Conservation (phyloP, 2,797 vertebrate species). For the Betta splendens region DNA sequence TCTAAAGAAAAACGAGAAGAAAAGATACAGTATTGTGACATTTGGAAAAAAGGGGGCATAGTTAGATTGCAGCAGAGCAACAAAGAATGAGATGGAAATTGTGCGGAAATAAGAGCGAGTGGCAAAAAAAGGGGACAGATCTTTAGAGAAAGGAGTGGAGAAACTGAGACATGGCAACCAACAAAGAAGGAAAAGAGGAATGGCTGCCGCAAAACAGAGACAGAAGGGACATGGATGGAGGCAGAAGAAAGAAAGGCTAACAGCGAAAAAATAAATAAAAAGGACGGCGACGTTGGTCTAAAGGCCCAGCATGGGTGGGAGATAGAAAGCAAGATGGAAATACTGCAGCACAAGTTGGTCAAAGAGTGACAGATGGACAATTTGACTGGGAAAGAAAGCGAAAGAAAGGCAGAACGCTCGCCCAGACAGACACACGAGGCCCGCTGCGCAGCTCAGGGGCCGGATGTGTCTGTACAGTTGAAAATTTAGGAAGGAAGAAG, state of each 20-base stretch:
- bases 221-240: constrained; percentile 60
- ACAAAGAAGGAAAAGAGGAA: constrained; percentile 73
- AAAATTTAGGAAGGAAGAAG: constrained; percentile 78
- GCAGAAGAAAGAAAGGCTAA: constrained; percentile 62
- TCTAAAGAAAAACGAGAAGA: constrained; percentile 68
- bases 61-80: constrained; percentile 62
- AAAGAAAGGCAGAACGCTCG: constrained; percentile 51
- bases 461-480: constrained; percentile 73
- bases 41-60: constrained; percentile 64
- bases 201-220: constrained; percentile 65
- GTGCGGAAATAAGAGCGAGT: constrained; percentile 69
- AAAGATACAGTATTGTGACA: constrained; percentile 76
- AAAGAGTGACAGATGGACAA: constrained; percentile 66
- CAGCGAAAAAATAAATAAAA: constrained; percentile 55
- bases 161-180: constrained; percentile 69
- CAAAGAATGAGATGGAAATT: constrained; percentile 73
- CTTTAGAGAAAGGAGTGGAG: constrained; percentile 63
- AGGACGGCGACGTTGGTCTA: constrained; percentile 62
- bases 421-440: constrained; percentile 62
- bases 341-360: constrained; percentile 51
- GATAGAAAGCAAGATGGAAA: constrained; percentile 57
- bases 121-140: constrained; percentile 43
- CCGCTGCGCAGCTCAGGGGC: constrained; percentile 63
- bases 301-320: constrained; percentile 58
- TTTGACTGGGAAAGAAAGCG: constrained; percentile 61